Percentiles rank a stretch among this genome's conserved stretches.
phyloP scores from a whole-genome alignment of 2,888 invertebrate species.

The Nomada ruficornis region DNA sequence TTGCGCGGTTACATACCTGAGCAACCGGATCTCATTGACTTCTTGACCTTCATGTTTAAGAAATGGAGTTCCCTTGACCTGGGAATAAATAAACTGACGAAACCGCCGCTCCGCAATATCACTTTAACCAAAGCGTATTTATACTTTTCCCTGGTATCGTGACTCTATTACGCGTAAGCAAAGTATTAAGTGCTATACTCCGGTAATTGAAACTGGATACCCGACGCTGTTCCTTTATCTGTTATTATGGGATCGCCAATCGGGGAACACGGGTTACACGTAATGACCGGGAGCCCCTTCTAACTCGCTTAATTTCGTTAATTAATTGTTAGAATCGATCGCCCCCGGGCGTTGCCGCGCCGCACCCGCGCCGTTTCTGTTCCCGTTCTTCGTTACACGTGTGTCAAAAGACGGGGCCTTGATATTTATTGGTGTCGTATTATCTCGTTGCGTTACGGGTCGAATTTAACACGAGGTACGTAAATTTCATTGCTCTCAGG shows the following conservation, averaged over 20 bases:
- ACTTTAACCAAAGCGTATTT: constrained; percentile 41
- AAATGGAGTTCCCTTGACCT: constrained; percentile 72
- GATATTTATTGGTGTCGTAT: not conserved
- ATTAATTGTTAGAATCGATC: constrained; percentile 44
- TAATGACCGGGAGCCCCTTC: constrained; percentile 21
- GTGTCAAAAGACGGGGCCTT: not conserved
- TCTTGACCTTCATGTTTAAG: constrained; percentile 73
- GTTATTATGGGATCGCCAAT: constrained; percentile 36
- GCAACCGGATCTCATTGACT: constrained; percentile 75
- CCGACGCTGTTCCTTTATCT: constrained; percentile 43
- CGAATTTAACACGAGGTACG: constrained; percentile 39
- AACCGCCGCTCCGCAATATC: constrained; percentile 59
- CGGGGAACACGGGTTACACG: constrained; percentile 14
- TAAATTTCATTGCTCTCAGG: constrained; percentile 7
- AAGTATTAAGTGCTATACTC: constrained; percentile 51
- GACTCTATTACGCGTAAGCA: constrained; percentile 52
- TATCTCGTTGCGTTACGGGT: constrained; percentile 11
- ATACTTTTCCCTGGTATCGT: constrained; percentile 53
- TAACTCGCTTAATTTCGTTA: constrained; percentile 40
- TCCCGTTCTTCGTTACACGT: constrained; percentile 1
- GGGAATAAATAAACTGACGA: constrained; percentile 74
- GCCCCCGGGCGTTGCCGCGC: not conserved
- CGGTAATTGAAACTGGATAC: constrained; percentile 62
- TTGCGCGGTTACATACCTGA: constrained; percentile 72
- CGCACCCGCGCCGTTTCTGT: not conserved